Conservation (phyloP, 2,113 vertebrate species). For the Panurus biarmicus region DNA sequence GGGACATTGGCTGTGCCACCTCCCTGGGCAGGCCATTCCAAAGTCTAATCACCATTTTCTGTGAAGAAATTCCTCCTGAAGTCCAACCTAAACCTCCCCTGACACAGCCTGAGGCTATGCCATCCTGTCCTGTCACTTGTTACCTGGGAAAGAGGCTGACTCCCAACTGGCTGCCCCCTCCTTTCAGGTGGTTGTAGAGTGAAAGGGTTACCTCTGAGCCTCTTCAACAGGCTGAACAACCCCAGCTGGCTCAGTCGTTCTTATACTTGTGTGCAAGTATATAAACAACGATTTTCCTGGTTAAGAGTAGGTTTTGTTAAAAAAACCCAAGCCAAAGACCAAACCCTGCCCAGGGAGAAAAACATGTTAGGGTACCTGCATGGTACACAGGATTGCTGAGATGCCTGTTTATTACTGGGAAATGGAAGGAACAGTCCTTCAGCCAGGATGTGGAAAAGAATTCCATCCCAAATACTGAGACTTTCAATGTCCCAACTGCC, state of each 20-base stretch:
- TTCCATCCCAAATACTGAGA: not conserved
- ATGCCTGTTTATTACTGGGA: not conserved
- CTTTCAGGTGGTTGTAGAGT: not conserved
- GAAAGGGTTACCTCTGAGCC: not conserved
- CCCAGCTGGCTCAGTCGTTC: rapidly evolving
- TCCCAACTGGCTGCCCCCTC: not conserved
- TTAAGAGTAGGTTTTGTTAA: not conserved
- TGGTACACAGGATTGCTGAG: not conserved
- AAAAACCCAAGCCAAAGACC: not conserved
- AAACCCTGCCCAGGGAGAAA: not conserved
- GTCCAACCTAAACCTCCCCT: not conserved
- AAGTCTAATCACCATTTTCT: not conserved
- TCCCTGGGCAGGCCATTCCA: not conserved
- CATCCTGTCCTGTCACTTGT: not conserved
- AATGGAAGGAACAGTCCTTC: not conserved
- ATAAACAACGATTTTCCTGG: not conserved
- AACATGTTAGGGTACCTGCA: not conserved
- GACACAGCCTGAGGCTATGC: not conserved
- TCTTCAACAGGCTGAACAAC: not conserved
- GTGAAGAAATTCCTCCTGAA: not conserved
- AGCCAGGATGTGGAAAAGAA: not conserved
- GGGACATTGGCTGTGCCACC: not conserved
- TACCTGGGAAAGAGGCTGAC: not conserved
- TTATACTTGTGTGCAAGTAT: not conserved
- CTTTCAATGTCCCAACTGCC: not conserved